phyloP scores from a whole-genome alignment of 2,797 vertebrate species.

The Crenichthys baileyi region DNA sequence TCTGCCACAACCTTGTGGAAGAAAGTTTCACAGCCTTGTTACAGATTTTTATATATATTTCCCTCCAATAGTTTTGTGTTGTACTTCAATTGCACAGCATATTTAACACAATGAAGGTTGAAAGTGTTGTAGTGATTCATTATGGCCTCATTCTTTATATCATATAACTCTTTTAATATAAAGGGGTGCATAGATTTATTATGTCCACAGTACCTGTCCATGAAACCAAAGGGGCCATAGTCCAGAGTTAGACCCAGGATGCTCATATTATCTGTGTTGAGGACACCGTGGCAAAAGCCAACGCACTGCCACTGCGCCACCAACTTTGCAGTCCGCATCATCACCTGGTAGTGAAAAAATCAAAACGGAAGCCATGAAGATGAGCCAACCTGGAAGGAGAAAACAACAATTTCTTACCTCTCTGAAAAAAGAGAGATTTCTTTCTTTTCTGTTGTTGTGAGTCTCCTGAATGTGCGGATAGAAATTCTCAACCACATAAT shows the following conservation, averaged over 20 bases:
- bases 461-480: slow-evolving; percentile 86
- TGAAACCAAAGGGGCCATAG: slow-evolving; percentile 93
- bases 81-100: not conserved
- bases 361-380: not conserved
- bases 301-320: slow-evolving; percentile 95
- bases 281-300: slow-evolving; percentile 93
- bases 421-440: slow-evolving; percentile 88
- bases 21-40: too few relatives aligned
- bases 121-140: not conserved
- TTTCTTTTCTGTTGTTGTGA: slow-evolving; percentile 73
- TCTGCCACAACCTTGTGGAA: too few relatives aligned
- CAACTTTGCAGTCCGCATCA: slow-evolving; percentile 82
- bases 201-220: slow-evolving; percentile 85
- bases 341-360: slow-evolving; percentile 77
- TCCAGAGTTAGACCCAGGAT: slow-evolving; percentile 92
- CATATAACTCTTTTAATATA: not conserved
- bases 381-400: not conserved
- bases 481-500: slow-evolving; percentile 89
- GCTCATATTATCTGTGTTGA: slow-evolving; percentile 97
- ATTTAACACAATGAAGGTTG: not conserved
- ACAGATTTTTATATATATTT: not conserved
- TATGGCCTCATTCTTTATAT: not conserved
- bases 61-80: not conserved
- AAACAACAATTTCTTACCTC: slow-evolving; percentile 79
- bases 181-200: not conserved